phyloP scores from a whole-genome alignment of 1,140 invertebrate species.

The Dendroctonus valens region DNA sequence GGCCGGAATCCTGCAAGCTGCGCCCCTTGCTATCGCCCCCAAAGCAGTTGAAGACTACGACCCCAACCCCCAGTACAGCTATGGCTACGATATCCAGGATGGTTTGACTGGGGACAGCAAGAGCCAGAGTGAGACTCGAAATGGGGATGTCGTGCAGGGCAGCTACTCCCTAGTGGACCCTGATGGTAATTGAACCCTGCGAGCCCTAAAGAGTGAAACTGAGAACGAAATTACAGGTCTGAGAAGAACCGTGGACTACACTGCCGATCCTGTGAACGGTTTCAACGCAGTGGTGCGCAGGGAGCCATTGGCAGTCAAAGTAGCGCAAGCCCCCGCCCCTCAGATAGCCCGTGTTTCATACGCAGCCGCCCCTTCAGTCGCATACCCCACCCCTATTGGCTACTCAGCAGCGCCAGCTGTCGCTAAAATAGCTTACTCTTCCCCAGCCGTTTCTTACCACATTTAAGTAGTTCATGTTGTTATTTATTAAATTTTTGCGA shows the following conservation, averaged over 20 bases:
- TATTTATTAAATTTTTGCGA: not conserved
- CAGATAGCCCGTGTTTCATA: not conserved
- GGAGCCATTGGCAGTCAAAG: constrained; percentile 40
- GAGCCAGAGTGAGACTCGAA: constrained; percentile 57
- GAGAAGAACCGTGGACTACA: constrained; percentile 60
- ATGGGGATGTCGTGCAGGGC: constrained; percentile 66
- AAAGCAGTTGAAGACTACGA: constrained; percentile 54
- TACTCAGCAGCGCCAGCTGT: constrained; percentile 14
- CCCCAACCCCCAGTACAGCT: constrained; percentile 58
- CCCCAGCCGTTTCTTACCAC: constrained; percentile 14
- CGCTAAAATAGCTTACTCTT: constrained; percentile 19
- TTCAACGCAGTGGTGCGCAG: constrained; percentile 55
- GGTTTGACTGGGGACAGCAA: constrained; percentile 60
- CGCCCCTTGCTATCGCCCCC: constrained; percentile 39
- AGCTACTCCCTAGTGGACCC: constrained; percentile 26
- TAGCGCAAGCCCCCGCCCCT: constrained; percentile 34
- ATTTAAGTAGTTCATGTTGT: constrained; percentile 5
- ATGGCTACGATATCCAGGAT: constrained; percentile 59
- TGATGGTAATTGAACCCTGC: constrained; percentile 15
- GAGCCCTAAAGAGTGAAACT: not conserved
- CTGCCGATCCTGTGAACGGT: constrained; percentile 58
- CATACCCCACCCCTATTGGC: constrained; percentile 18
- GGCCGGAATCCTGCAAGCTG: constrained; percentile 24
- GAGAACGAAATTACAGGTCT: constrained; percentile 52
- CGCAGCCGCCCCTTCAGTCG: constrained; percentile 8